Base-by-base conservation (phyloP, 1,140 invertebrate genomes). In the Acarapis woodi region DNA sequence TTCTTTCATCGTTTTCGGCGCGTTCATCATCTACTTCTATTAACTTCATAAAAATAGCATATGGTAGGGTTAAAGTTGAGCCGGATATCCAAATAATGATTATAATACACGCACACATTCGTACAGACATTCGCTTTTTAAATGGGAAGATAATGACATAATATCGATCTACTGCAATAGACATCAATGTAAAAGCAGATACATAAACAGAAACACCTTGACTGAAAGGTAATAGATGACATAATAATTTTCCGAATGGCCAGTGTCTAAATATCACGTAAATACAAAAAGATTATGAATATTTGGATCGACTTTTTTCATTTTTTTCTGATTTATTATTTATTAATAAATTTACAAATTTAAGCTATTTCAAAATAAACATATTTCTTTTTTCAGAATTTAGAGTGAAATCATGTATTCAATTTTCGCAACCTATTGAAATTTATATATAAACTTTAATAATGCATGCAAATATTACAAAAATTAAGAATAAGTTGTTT, bases 121-220 rank as follows among this genome's bases (percentile, higher is more conserved):
- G 63, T 9, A 80, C 62, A 50, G 77, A 77, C 72, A 94, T 88
- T 32, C 82, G 62, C 2, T 77, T 76, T 47, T 74, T 62, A 51
- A 90, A 90, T 0, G 87, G 88, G 50, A 90, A 83, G 15, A 93
- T 78, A 49, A 97, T 96, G 18, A 94, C 83, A 49, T 88, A 74
- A 53, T 80, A 96, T 32, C 88, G 64, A 55, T 96, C 88, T 20
- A 94, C 71, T 2, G 88, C 87, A 44, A 97, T 96, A 16, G 82
- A 79, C 0, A 79, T 93, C 10, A 96, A 63, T 0, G 88, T 96
- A 32, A 94, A 61, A 0, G 85, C 90, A 10, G 82, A 90, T 36
- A 96, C 85, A 57, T 93, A 96, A 5, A 96, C 82, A 47, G 74
- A 80, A 22, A 71, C 73, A 3, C 75, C 77, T 56, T 90, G 77